Base-by-base conservation (phyloP, 2,797 vertebrate genomes). In the Podarcis lilfordi region DNA sequence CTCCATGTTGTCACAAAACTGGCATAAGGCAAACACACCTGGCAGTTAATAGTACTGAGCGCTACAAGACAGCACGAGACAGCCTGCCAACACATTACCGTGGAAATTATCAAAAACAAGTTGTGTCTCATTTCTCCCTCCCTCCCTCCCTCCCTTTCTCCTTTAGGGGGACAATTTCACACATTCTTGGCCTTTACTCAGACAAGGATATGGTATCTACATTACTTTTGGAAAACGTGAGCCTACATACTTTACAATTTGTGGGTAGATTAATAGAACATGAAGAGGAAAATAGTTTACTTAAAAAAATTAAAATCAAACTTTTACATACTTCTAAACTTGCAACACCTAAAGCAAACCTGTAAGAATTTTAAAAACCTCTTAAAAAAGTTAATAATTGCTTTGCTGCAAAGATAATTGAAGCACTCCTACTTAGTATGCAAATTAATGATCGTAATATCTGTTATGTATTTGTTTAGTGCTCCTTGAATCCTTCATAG, bases 221-320 rank as follows among this genome's bases (percentile, higher is more conserved):
- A 88, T 82, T 69, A 21, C 89, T 43, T 90, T 92, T 83, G 71
- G 76, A 89, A 77, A 35, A 89, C 35, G 17, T 87, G 89, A 91
- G 61, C 8, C 7, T 23, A 87, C 27, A 75, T 17, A 91, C 88
- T 92, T 89, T 72, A 43, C 32, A 81, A 71, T 40, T 40, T 87
- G 17, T 74, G 82, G 84, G 82, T 76, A 21, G 35, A 85, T 74
- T 50, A 80, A 94, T 40, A 69, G 17, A 92, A 92, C 37, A 7
- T 92, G 91, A 92, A 86, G 78, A 90, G 80, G 10, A 61, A 83
- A 55, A 40, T 11, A 4, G 37, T 61, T 80, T 32, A 43, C 25
- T 77, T 3, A 66, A 45, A 85, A 68, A 86, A 4, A 55, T 29
- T 17, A 37, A 27, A 17, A 37, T 29, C 3, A 7, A 29, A 55